Conservation (phyloP, 1,140 invertebrate genomes). For the Lordiphosa clarofinis region DNA sequence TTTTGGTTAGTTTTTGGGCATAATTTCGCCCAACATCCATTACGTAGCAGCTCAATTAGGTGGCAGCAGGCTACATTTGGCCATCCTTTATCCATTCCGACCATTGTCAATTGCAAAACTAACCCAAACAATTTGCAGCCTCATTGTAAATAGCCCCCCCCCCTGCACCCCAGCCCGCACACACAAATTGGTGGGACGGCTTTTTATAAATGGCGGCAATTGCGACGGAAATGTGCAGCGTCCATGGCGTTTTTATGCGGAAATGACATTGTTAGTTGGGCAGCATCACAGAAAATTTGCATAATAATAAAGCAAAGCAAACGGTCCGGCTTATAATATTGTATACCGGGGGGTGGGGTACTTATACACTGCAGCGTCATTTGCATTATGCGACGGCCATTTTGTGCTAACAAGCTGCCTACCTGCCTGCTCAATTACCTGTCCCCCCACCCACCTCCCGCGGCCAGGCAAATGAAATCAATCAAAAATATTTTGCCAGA, state of each 20-base stretch:
- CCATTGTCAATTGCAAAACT: slow-evolving; percentile 52
- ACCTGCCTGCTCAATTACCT: slow-evolving; percentile 55
- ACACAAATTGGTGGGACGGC: slow-evolving; percentile 6
- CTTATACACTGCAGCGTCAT: slow-evolving; percentile 29
- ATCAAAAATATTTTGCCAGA: slow-evolving; percentile 50
- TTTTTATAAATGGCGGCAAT: slow-evolving; percentile 70
- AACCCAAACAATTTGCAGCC: slow-evolving; percentile 52
- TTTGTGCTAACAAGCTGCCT: slow-evolving; percentile 33
- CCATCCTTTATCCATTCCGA: background rate
- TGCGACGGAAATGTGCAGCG: slow-evolving; percentile 61
- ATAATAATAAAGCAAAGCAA: slow-evolving; percentile 66
- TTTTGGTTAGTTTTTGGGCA: slow-evolving; percentile 1
- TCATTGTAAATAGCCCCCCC: slow-evolving; percentile 49
- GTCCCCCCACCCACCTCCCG: background rate
- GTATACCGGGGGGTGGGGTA: slow-evolving; percentile 6
- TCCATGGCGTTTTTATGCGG: slow-evolving; percentile 61
- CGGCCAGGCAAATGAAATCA: slow-evolving; percentile 36
- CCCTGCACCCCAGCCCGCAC: background rate
- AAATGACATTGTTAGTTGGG: slow-evolving; percentile 73
- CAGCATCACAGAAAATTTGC: slow-evolving; percentile 56
- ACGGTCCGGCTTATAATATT: slow-evolving; percentile 28
- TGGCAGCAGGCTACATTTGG: slow-evolving; percentile 30
- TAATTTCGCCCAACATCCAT: slow-evolving; percentile 43
- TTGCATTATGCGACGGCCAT: slow-evolving; percentile 45
- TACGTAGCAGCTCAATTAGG: slow-evolving; percentile 58